A percentile compares a stretch with the other conserved stretches of the same genome.
These are phyloP conservation scores for Amorpha juglandis DNA, from an alignment of 2,888 invertebrate species.

Conservation along the genomic window DNA sequence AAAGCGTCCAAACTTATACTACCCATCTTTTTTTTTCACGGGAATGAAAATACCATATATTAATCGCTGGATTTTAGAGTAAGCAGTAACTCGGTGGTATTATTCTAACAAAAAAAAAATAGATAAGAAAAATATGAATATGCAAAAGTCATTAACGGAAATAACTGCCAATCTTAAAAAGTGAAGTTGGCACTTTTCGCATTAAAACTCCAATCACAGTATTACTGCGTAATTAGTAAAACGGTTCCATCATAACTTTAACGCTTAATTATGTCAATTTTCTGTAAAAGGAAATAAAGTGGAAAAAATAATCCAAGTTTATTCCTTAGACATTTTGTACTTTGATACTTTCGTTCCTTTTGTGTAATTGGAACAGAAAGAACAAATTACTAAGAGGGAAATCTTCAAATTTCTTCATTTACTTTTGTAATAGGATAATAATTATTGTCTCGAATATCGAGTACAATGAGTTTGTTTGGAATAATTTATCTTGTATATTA, in stretches of 20 bases:
- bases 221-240: constrained; percentile 52
- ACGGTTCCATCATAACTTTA: constrained; percentile 51
- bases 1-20: too few species aligned
- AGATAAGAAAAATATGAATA: constrained; percentile 7
- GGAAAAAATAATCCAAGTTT: constrained; percentile 52
- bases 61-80: too few species aligned
- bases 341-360: constrained; percentile 55
- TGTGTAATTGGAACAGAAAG: constrained; percentile 58
- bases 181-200: constrained; percentile 30
- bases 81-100: too few species aligned
- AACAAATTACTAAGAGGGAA: constrained; percentile 57
- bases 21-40: too few species aligned
- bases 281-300: constrained; percentile 46
- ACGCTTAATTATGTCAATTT: constrained; percentile 52
- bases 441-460: constrained; percentile 50
- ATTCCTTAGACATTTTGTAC: constrained; percentile 52
- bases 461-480: constrained; percentile 16
- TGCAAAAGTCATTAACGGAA: constrained; percentile 16
- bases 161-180: constrained; percentile 14
- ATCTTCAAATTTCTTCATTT: constrained; percentile 63
- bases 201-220: constrained; percentile 44
- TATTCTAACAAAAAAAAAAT: not conserved
- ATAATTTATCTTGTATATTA: constrained; percentile 19
- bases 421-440: constrained; percentile 64
- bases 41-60: too few species aligned